phyloP scores from a whole-genome alignment of 2,113 vertebrate species.

The Pseudonaja textilis region DNA sequence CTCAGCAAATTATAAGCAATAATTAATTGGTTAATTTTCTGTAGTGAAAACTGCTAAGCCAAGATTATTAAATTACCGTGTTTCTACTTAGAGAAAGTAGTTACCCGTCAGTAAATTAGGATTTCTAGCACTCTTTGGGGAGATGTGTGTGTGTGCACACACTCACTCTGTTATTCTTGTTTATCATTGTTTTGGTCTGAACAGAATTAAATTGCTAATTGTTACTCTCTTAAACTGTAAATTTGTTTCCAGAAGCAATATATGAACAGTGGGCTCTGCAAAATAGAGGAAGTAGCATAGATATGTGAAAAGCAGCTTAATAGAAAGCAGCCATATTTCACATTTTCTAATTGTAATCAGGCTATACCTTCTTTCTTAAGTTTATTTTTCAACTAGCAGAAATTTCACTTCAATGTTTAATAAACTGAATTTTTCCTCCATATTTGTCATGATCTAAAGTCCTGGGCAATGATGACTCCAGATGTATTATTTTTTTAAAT shows the following conservation, averaged over 20 bases:
- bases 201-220: constrained; percentile 66
- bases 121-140: constrained; percentile 77
- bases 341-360: background rate
- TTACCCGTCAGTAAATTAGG: constrained; percentile 73
- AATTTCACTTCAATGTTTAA: background rate
- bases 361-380: background rate
- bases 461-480: background rate
- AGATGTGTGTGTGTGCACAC: constrained; percentile 53
- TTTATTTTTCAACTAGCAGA: background rate
- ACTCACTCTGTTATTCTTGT: constrained; percentile 64
- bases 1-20: constrained; percentile 84
- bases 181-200: constrained; percentile 70
- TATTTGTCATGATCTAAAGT: background rate
- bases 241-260: constrained; percentile 45
- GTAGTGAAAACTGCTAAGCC: constrained; percentile 78
- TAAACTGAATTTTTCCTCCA: background rate
- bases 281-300: background rate
- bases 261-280: constrained; percentile 32
- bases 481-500: too few species aligned
- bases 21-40: constrained; percentile 88
- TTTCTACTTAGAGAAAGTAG: constrained; percentile 73
- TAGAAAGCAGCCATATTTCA: background rate
- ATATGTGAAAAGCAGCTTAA: constrained; percentile 9
- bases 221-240: constrained; percentile 37
- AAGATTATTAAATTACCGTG: constrained; percentile 81